These are phyloP conservation scores for Scleropages formosus DNA, from an alignment of 2,797 vertebrate genomes.

Conservation along the genomic window DNA sequence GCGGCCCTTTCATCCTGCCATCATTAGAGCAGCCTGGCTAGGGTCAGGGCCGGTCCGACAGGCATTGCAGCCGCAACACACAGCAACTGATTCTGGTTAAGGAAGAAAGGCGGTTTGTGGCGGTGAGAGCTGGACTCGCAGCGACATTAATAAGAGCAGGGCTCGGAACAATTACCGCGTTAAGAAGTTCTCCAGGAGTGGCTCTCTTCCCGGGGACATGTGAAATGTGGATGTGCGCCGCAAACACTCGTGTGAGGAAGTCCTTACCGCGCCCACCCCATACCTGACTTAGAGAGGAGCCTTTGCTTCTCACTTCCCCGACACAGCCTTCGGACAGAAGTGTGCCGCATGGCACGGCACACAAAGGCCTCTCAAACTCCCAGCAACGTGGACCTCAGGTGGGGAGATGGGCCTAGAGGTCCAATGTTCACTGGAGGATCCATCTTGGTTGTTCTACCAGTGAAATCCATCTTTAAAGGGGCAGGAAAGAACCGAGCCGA, in stretches of 20 bases:
- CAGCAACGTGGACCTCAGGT: no score
- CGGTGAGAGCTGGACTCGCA: conserved; percentile 56
- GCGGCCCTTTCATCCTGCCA: conserved; percentile 79
- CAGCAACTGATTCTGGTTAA: conserved; percentile 74
- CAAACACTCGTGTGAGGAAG: conserved; percentile 49
- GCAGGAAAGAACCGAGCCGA: no score
- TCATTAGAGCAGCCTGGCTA: conserved; percentile 73
- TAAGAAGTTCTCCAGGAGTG: conserved; percentile 62
- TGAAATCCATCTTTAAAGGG: no score
- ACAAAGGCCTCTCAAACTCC: no score
- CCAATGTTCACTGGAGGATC: no score
- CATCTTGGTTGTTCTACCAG: not conserved
- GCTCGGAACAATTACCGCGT: conserved; percentile 72
- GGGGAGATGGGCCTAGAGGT: no score
- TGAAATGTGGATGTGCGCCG: conserved; percentile 49
- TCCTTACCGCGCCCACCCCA: conserved; percentile 40
- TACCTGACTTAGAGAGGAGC: conserved; percentile 41
- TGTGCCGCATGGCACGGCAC: no score
- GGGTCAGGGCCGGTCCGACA: conserved; percentile 77
- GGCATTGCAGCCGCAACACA: conserved; percentile 71
- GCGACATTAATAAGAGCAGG: conserved; percentile 70
- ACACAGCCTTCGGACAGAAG: no score
- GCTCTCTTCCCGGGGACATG: conserved; percentile 51
- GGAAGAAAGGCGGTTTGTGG: conserved; percentile 25
- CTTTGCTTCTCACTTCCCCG: conserved; percentile 32